Percentiles rank a stretch among this genome's conserved stretches.
These are phyloP conservation scores for Xanthia togata DNA, from an alignment of 2,888 invertebrate genomes.

Conservation along the genomic window DNA sequence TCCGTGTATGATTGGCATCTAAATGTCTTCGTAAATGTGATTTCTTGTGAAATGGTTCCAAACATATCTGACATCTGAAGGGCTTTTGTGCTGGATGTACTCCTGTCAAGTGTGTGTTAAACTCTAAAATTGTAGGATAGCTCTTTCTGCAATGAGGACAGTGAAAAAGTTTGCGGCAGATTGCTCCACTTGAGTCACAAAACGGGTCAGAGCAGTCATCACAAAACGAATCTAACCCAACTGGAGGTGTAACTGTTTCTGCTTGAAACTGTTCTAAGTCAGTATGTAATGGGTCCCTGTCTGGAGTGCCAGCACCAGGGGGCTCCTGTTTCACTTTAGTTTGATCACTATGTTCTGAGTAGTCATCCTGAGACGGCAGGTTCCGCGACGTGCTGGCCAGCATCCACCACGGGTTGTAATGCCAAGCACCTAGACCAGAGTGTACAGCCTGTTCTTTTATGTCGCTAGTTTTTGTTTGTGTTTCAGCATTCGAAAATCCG, in stretches of 20 bases:
- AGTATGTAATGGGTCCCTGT: constrained; percentile 83
- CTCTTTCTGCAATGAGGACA: constrained; percentile 90
- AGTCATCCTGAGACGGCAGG: constrained; percentile 86
- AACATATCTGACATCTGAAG: constrained; percentile 89
- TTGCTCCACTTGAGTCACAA: constrained; percentile 86
- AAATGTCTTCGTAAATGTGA: constrained; percentile 88
- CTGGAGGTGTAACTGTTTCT: constrained; percentile 83
- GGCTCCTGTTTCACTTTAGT: constrained; percentile 88
- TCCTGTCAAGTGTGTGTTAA: constrained; percentile 88
- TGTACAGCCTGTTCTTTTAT: constrained; percentile 84
- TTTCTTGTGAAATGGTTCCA: constrained; percentile 89
- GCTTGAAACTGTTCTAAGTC: constrained; percentile 83
- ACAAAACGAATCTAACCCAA: constrained; percentile 87
- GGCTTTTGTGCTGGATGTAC: constrained; percentile 90
- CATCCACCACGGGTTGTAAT: constrained; percentile 90
- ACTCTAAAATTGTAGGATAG: constrained; percentile 89
- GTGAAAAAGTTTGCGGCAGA: constrained; percentile 88
- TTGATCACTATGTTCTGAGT: constrained; percentile 85
- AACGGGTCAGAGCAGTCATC: constrained; percentile 90
- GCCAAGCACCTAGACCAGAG: constrained; percentile 86
- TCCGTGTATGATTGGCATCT: constrained; percentile 87
- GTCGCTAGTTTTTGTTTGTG: constrained; percentile 88
- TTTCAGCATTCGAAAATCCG: constrained; percentile 89
- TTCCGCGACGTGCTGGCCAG: constrained; percentile 87
- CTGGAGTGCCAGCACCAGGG: constrained; percentile 83